Base-by-base conservation (phyloP, 2,888 invertebrate genomes). In the Tinea pellionella region DNA sequence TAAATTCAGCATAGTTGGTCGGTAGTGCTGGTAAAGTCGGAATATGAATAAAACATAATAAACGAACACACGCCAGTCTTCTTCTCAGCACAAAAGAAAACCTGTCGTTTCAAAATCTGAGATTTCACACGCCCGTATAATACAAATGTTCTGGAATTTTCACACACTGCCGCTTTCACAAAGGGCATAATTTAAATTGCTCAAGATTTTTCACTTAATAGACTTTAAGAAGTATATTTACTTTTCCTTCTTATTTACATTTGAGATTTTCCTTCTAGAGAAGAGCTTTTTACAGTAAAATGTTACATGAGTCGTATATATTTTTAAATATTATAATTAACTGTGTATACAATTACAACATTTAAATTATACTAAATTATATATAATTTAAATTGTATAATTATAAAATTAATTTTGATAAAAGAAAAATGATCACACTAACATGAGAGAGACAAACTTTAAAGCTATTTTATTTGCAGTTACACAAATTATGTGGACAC, bases 41-140 rank as follows among this genome's bases (percentile, higher is more conserved):
- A 47, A 47, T 47, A 47, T 47, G 47, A 47, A 47, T 47, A 18
- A 47, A 47, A 47, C 47, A 47, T 47, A 18, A 15, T 13, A 47
- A 13, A 12, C n/a, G 47, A 15, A 47, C 18, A 13, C 47, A 8
- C 15, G 47, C 43, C 15, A 4, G n/a, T 18, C 18, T 47, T 18
- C 47, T 3, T 18, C 47, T 18, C 15, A 47, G n/a, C 15, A 18
- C 16, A 47, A 47, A 42, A 18, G 47, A 47, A 47, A 18, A 9
- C 37, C 37, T 37, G 37, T 37, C 37, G 37, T 37, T 37, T 37
- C 37, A 12, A n/a, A 37, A 37, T 37, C 37, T 37, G 37, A 37
- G n/a, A 37, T 12, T 37, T 37, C 37, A 37, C 37, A 37, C 37
- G 24, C 24, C 24, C 24, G 37, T 37, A 37, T 37, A 37, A 37